Evolutionary conservation across 1,140 invertebrate species (phyloP), one percentile per base, ranked within the genome.

Genomic region (Cyclargus thomasi): DNA sequence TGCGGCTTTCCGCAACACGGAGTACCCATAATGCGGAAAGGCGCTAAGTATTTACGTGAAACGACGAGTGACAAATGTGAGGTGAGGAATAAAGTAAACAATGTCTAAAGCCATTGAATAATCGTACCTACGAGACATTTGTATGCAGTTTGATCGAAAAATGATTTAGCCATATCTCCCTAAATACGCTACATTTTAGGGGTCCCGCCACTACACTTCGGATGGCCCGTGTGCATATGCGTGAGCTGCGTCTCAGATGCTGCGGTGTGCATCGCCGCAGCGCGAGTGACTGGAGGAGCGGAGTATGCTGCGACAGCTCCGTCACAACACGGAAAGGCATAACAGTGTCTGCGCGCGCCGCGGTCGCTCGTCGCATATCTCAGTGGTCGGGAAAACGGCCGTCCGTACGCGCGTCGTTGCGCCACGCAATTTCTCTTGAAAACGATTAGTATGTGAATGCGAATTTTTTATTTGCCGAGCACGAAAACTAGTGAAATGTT

Each of bases 261-360:
- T 72, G 74, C 75, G 75, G 73, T 73, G 73, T 76, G 74, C 79
- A 76, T 68, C 74, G 74, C 72, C 75, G 70, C 69, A 73, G 69
- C 20, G 55, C 55, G 55, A 59, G 55, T 59, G 55, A 59, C 55
- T 59, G 55, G 17, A 20, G 55, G 70, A 69, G 67, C 69, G 69
- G 29, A 29, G 29, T 29, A 29, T 29, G 70, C 72, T 75, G 72
- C 75, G 75, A 75, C 77, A 74, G 75, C 72, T 68, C 55, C 55
- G 55, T 21, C 55, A 76, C 70, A 71, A 70, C 69, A 72, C 76
- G 75, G 70, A 66, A 68, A 66, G 67, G 74, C 72, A 89, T 74
- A 88, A 88, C 86, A 86, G 78, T 86, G 80, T 83, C 79, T 89
- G 86, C 86, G 84, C 85, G 86, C 86, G 86, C 82, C 84, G 85